phyloP scores from a whole-genome alignment of 92 coral and sea anemone species.

The Pocillopora meandrina region DNA sequence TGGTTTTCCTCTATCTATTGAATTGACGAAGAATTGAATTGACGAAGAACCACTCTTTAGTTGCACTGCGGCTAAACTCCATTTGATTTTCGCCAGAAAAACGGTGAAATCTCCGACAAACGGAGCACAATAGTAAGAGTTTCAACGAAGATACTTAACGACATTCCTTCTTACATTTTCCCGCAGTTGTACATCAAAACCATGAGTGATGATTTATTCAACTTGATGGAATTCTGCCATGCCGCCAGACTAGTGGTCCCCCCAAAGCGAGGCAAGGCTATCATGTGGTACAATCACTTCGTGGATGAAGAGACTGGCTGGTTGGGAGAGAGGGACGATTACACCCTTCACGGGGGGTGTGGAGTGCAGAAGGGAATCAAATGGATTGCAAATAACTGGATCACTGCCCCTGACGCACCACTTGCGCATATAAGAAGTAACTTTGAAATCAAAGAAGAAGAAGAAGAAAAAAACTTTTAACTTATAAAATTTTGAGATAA shows the following conservation, averaged over 20 bases:
- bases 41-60: no score
- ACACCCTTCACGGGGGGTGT: slow-evolving; percentile 87
- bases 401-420: slow-evolving; percentile 73
- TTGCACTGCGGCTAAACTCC: no score
- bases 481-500: neutral
- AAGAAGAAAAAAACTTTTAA: neutral
- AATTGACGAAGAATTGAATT: no score
- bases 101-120: neutral
- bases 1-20: no score
- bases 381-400: slow-evolving; percentile 91
- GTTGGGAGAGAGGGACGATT: slow-evolving; percentile 79
- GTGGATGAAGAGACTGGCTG: slow-evolving; percentile 85
- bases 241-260: slow-evolving; percentile 69
- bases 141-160: neutral
- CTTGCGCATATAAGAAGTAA: slow-evolving; percentile 58
- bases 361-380: slow-evolving; percentile 73
- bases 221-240: slow-evolving; percentile 76
- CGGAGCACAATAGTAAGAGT: neutral
- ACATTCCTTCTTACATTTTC: neutral
- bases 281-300: slow-evolving; percentile 89
- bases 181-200: slow-evolving; percentile 41
- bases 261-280: slow-evolving; percentile 78
- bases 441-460: slow-evolving; percentile 50
- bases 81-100: no score
- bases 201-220: slow-evolving; percentile 71